Base-by-base conservation (phyloP, 2,888 invertebrate species). In the Rosalia funebris region DNA sequence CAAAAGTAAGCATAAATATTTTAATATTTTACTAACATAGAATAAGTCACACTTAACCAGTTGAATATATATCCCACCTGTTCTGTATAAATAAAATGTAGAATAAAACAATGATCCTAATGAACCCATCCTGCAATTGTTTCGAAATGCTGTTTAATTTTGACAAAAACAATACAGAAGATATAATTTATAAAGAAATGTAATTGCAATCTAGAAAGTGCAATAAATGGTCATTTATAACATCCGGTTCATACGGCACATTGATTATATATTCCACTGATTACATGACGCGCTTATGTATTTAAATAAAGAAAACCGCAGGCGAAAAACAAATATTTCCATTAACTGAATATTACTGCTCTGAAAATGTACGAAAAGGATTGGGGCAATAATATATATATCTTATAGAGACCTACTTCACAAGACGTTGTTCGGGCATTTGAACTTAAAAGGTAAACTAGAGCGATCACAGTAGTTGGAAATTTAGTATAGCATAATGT, bases 181-280 rank as follows among this genome's bases (percentile, higher is more conserved):
- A n/a, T n/a, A n/a, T n/a, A n/a, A n/a, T n/a, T n/a, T n/a, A 53
- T 52, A 48, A 52, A 54, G 58, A 50, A 54, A 52, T 56, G 55
- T 39, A 56, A 63, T 63, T 63, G 61, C 63, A 52, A 61, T 62
- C 46, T 66, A 68, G 68, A 68, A 68, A 68, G 68, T 68, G 65
- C 54, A 36, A 47, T 41, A 47, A 60, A 42, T 55, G 47, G 44
- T 34, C 54, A 42, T 46, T 46, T 48, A 34, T 42, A 47, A 32
- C 42, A 57, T 57, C 48, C 52, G 39, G 20, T 41, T 52, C 52
- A 41, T 52, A 41, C 19, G 41, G 41, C 31, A 52, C 41, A 39
- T 41, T 50, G 39, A 50, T 50, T 34, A 45, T 45, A 31, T 31
- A 46, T 46, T 46, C 9, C 46, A 46, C 10, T 44, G 17, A 32